Evolutionary conservation across 2,888 invertebrate species (phyloP), one percentile per base, ranked within the genome.

Genomic region (Drosophila prostipennis): DNA sequence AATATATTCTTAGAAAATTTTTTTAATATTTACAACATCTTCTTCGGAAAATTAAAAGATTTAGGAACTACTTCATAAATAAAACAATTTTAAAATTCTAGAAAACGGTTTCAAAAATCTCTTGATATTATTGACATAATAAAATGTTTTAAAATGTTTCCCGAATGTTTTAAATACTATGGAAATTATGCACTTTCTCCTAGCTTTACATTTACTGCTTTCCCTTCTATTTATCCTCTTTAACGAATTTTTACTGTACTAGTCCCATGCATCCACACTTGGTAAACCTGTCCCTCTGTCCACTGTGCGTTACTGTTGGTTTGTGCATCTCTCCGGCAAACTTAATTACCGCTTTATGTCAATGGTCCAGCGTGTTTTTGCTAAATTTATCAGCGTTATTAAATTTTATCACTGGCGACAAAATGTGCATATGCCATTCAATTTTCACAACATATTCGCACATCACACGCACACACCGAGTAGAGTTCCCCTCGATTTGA

Each of bases 321-420:
- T 63, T 63, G 71, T 71, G 72, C 72, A 71, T 70, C 72, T 63
- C 51, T 57, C 54, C 53, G 72, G 86, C 86, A 89, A 87, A 85
- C 89, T 90, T 90, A 89, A 90, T 90, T 90, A 90, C 89, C 89
- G 88, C 89, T 90, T 90, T 89, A 89, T 90, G 90, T 88, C 90
- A 90, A 85, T 88, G 90, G 83, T 82, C 89, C 90, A 90, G 85
- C 90, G 90, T 90, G 90, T 90, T 90, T 89, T 89, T 78, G 80
- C 84, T 80, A 88, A 90, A 90, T 90, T 90, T 90, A 90, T 90
- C 87, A 88, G 81, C 83, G 76, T 89, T 90, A 90, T 90, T 90
- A 89, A 89, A 88, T 90, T 90, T 90, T 90, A 90, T 89, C 87
- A 81, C 80, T 83, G 78, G 83, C 83, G 81, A 89, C 80, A 89